Evolutionary conservation across 2,888 invertebrate species (phyloP), one percentile per base, ranked within the genome.

Genomic region (Leptura quadrifasciata): DNA sequence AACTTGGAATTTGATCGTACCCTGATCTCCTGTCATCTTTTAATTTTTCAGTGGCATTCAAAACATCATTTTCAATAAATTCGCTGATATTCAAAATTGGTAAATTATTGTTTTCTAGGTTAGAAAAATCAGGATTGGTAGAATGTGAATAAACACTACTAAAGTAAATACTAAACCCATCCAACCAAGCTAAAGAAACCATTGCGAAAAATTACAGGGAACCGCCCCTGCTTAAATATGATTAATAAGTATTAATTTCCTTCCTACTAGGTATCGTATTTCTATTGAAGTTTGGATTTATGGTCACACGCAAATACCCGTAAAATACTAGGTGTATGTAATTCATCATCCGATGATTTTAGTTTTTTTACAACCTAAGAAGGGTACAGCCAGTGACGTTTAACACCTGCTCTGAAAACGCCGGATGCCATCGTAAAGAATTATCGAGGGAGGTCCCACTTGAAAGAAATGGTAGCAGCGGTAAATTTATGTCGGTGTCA

Each of bases 341-440:
- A 57, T 57, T 12, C 57, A 57, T 57, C 57, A 57, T 31, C 63
- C 17, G 63, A n/a, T 3, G 31, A 20, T 63, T 63, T 63, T 17
- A 35, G 5, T 3, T 31, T 39, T 63, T 39, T 17, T 63, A 15
- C 6, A 9, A 39, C 12, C 9, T 20, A 39, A 47, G 63, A 39
- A 31, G 24, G 65, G 65, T 47, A 52, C 52, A 31, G 31, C 65
- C 65, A 52, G 35, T 72, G 58, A 58, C 64, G 72, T 72, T 72
- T 39, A 65, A 72, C 72, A 72, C 72, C 72, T 72, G 72, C 65
- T 61, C 52, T 55, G 57, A 72, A 65, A 65, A 72, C 65, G 64
- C 72, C 65, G 72, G 72, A 72, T 72, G 72, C 72, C 65, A 64
- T 65, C 65, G 58, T 65, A 72, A 72, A 72, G 72, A 72, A 72